Conservation (phyloP, 2,888 invertebrate genomes). For the Physocephala rufipes region DNA sequence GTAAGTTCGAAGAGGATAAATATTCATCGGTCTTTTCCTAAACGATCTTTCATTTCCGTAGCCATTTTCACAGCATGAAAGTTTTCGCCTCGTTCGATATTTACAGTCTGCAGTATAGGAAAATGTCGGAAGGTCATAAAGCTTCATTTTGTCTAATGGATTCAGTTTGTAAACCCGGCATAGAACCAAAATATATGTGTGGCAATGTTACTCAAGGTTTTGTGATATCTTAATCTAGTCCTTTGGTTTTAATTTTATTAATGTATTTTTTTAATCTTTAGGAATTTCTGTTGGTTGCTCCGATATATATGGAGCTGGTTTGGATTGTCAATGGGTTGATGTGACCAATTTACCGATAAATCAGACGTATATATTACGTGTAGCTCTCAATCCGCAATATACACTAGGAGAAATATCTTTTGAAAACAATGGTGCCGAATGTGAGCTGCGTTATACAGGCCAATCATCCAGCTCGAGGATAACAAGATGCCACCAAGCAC, state of each 20-base stretch:
- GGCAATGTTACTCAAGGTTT: constrained; percentile 58
- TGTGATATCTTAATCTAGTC: neutral
- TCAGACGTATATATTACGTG: constrained; percentile 52
- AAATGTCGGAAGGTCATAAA: constrained; percentile 58
- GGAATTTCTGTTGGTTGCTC: constrained; percentile 57
- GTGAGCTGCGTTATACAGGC: constrained; percentile 54
- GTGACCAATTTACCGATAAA: constrained; percentile 55
- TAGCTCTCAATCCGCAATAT: constrained; percentile 58
- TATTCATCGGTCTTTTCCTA: neutral
- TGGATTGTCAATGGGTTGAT: constrained; percentile 62
- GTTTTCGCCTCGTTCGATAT: constrained; percentile 59
- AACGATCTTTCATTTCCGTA: neutral
- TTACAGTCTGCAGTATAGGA: constrained; percentile 51
- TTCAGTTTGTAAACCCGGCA: constrained; percentile 50
- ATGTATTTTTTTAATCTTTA: constrained; percentile 23
- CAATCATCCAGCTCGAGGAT: constrained; percentile 49
- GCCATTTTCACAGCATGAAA: constrained; percentile 59
- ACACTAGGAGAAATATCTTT: constrained; percentile 55
- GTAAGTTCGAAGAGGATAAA: neutral
- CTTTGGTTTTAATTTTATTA: neutral
- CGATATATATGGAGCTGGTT: constrained; percentile 52
- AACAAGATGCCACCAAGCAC: constrained; percentile 49
- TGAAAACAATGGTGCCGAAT: constrained; percentile 60
- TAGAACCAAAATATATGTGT: constrained; percentile 49
- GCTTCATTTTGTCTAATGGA: constrained; percentile 60